A percentile compares a stretch with the other conserved stretches of the same genome.
These are phyloP conservation scores for Bothrops alternatus DNA, from an alignment of 2,797 vertebrate species.

Conservation along the genomic window DNA sequence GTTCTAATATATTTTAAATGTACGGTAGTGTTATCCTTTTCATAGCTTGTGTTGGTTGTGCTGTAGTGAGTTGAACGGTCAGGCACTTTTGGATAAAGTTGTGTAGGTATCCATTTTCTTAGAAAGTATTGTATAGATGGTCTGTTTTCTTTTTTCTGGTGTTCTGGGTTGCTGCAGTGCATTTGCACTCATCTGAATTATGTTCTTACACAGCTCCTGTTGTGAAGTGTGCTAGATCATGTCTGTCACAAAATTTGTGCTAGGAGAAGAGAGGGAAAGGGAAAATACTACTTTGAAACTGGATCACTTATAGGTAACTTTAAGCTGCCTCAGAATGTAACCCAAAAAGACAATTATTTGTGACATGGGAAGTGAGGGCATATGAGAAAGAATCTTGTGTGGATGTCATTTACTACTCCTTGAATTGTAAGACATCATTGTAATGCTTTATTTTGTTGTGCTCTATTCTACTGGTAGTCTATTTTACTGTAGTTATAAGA, in stretches of 20 bases:
- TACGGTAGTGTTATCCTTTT: not conserved
- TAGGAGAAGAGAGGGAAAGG: not conserved
- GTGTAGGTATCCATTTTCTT: not conserved
- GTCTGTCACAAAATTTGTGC: not conserved
- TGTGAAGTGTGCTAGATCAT: not conserved
- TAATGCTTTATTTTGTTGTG: not conserved
- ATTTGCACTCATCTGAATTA: not conserved
- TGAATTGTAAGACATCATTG: not conserved
- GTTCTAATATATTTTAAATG: not conserved
- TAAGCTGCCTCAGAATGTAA: not conserved
- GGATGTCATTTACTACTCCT: not conserved
- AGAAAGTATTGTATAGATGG: not conserved
- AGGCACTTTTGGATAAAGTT: not conserved
- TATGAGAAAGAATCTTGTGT: not conserved
- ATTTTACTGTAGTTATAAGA: not conserved
- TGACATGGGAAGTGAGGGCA: not conserved
- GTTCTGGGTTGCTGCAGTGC: not conserved
- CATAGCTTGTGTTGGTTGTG: not conserved
- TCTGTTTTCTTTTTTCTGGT: not conserved
- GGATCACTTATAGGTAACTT: not conserved
- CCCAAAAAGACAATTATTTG: not conserved
- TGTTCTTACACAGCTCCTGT: not conserved
- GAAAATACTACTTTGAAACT: not conserved
- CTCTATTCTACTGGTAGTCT: not conserved
- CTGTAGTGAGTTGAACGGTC: not conserved